Percentiles rank a stretch among this genome's conserved stretches.
These are phyloP conservation scores for Sebastolobus altivelis DNA, from an alignment of 2,797 vertebrate species.

Conservation along the genomic window DNA sequence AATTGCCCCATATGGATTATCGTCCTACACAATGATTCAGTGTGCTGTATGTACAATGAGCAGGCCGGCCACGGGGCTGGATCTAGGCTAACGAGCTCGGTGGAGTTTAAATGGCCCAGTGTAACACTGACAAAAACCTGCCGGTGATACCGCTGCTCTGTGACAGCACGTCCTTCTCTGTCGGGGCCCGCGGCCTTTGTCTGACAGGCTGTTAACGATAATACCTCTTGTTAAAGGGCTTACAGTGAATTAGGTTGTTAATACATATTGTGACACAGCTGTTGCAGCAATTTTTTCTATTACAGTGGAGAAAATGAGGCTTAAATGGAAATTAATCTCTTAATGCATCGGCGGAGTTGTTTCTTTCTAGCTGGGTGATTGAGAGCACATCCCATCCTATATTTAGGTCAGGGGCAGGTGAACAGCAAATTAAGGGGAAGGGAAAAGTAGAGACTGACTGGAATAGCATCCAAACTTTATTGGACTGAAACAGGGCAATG, in stretches of 20 bases:
- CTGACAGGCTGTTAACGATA: constrained; percentile 50
- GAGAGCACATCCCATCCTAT: constrained; percentile 13
- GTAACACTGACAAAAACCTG: constrained; percentile 47
- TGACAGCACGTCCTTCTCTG: constrained; percentile 49
- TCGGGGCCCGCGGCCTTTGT: constrained; percentile 51
- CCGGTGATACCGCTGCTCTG: constrained; percentile 51
- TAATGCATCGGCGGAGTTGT: constrained; percentile 23
- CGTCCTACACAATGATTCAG: constrained; percentile 64
- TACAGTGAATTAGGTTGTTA: constrained; percentile 74
- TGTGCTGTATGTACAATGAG: constrained; percentile 62
- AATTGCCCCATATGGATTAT: constrained; percentile 64
- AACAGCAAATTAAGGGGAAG: not conserved
- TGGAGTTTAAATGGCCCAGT: constrained; percentile 63
- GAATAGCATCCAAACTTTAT: not conserved
- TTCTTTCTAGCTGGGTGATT: not conserved
- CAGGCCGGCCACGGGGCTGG: constrained; percentile 46
- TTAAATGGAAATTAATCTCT: constrained; percentile 56
- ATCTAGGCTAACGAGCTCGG: constrained; percentile 72
- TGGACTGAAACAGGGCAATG: not conserved
- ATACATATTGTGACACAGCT: constrained; percentile 72
- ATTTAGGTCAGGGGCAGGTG: constrained; percentile 35
- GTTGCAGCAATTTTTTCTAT: constrained; percentile 48
- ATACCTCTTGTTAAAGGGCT: constrained; percentile 68
- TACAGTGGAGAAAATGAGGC: constrained; percentile 40
- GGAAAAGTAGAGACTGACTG: not conserved